Percentiles rank a stretch among this genome's conserved stretches.
Conservation (phyloP, 2,113 vertebrate species). For the Strix aluco region DNA sequence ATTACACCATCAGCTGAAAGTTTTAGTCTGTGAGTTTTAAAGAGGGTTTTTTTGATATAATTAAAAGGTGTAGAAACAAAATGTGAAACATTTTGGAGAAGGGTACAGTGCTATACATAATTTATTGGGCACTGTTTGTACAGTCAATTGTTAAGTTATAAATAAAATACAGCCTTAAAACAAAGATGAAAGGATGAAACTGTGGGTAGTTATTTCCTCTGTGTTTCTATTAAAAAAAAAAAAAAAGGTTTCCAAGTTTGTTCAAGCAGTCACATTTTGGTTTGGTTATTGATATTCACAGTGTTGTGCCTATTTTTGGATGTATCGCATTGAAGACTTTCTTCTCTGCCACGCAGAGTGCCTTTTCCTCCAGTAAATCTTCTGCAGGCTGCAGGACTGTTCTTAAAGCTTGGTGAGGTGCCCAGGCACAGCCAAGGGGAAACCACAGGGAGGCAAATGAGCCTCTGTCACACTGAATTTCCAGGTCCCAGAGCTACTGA, state of each 20-base stretch:
- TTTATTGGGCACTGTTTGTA: constrained; percentile 34
- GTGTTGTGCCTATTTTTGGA: background rate
- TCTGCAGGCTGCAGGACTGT: background rate
- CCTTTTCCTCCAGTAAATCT: background rate
- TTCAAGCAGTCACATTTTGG: constrained; percentile 7
- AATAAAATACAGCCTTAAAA: constrained; percentile 35
- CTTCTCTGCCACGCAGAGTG: background rate
- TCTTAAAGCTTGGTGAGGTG: background rate
- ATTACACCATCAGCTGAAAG: background rate
- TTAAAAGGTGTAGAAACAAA: background rate
- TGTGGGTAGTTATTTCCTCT: background rate
- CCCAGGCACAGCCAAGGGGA: background rate
- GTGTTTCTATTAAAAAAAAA: background rate
- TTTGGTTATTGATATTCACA: constrained; percentile 19
- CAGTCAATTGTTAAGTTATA: constrained; percentile 38
- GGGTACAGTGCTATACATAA: constrained; percentile 6
- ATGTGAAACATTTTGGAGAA: background rate
- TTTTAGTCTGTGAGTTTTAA: background rate
- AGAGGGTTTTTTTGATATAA: background rate
- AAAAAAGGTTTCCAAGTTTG: background rate
- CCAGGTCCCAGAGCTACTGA: background rate
- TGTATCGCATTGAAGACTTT: background rate
- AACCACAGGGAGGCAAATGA: background rate
- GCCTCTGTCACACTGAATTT: background rate
- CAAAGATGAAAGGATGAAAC: constrained; percentile 8